Evolutionary conservation across 1,140 invertebrate species (phyloP).

Genomic region (Aphelinus certus): DNA sequence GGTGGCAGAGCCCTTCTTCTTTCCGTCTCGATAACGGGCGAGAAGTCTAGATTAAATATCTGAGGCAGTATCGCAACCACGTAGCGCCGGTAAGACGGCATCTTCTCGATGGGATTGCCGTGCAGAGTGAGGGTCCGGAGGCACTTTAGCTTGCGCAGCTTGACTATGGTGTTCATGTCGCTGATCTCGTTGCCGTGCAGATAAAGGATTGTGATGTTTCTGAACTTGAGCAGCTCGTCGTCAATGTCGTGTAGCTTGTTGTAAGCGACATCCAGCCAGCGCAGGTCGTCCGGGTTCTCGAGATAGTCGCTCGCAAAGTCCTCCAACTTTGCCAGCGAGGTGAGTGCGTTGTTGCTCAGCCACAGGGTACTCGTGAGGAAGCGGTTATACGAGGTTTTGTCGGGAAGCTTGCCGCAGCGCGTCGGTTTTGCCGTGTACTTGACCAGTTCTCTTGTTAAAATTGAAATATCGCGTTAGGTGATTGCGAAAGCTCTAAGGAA

Average conservation of each 20-base stretch:
- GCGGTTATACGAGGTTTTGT: conserved; percentile 52
- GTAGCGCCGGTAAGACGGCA: conserved; percentile 61
- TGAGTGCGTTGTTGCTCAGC: conserved; percentile 67
- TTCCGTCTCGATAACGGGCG: conserved; percentile 55
- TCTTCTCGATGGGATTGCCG: conserved; percentile 66
- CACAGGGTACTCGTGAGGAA: conserved; percentile 66
- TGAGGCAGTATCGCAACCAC: conserved; percentile 65
- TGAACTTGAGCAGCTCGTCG: conserved; percentile 56
- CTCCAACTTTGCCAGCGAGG: conserved; percentile 56
- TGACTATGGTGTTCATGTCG: conserved; percentile 58
- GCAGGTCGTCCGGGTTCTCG: conserved; percentile 58
- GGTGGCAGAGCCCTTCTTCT: conserved; percentile 50
- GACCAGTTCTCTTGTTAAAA: conserved; percentile 51
- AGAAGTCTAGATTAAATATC: conserved; percentile 64
- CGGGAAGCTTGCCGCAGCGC: conserved; percentile 58
- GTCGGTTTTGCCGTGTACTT: conserved; percentile 45
- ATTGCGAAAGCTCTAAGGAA: background rate
- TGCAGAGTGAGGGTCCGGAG: conserved; percentile 66
- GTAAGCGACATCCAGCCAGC: conserved; percentile 68
- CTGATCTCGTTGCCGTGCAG: conserved; percentile 68
- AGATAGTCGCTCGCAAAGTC: conserved; percentile 57
- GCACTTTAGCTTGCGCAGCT: conserved; percentile 58
- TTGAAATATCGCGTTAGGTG: background rate
- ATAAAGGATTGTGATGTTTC: conserved; percentile 62
- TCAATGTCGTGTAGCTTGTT: conserved; percentile 65